Percentiles rank a stretch among this genome's conserved stretches.
Evolutionary conservation across 1,140 invertebrate genomes (phyloP).

Genomic region (Plectrocnemia conspersa): DNA sequence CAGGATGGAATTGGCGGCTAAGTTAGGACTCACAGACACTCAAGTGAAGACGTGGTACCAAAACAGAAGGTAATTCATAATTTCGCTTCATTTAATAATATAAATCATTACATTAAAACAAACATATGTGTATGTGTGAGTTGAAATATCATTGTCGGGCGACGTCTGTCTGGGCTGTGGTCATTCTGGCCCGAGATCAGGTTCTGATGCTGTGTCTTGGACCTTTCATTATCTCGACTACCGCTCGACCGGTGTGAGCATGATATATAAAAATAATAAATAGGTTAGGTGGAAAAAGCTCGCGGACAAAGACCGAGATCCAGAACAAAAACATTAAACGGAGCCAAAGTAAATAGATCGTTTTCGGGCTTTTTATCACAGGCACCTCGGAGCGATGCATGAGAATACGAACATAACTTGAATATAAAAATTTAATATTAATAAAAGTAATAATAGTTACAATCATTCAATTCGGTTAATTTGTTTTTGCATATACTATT

Average conservation of each 20-base stretch:
- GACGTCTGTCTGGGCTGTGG: background rate
- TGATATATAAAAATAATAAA: constrained; percentile 22
- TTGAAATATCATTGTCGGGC: background rate
- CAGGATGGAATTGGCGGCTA: constrained; percentile 94
- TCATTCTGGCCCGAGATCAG: constrained; percentile 1
- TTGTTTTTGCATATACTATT: no score
- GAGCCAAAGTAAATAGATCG: constrained; percentile 23
- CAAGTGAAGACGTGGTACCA: constrained; percentile 99
- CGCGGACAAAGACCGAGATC: constrained; percentile 15
- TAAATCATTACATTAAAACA: background rate
- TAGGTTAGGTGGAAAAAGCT: constrained; percentile 8
- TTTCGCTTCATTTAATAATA: background rate
- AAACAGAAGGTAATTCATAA: constrained; percentile 80
- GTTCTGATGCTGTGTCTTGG: no score
- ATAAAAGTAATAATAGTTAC: no score
- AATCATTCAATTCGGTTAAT: no score
- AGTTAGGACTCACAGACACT: constrained; percentile 93
- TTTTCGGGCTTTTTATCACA: constrained; percentile 15
- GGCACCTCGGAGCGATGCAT: no score
- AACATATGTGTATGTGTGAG: background rate
- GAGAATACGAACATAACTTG: no score
- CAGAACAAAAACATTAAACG: constrained; percentile 23
- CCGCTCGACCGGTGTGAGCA: constrained; percentile 13
- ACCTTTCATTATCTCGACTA: constrained; percentile 17
- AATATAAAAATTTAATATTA: no score